phyloP scores from a whole-genome alignment of 2,113 vertebrate species.

The Capra hircus region DNA sequence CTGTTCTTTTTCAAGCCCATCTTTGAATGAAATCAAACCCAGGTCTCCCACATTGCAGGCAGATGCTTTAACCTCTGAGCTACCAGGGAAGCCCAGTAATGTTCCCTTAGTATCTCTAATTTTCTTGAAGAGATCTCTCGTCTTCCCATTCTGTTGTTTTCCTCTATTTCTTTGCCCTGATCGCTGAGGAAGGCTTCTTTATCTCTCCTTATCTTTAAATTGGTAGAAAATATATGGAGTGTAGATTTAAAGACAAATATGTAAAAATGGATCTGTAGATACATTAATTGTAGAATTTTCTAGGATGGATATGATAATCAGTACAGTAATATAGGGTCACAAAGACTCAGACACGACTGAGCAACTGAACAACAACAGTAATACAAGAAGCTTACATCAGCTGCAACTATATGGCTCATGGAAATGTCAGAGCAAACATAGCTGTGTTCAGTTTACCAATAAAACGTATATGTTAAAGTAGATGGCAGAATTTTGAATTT shows the following conservation, averaged over 20 bases:
- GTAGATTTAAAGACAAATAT: not conserved
- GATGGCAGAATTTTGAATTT: not conserved
- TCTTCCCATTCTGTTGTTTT: too few relatives aligned
- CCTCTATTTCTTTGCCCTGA: too few relatives aligned
- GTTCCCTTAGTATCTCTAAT: too few relatives aligned
- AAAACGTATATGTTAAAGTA: not conserved
- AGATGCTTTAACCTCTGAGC: too few relatives aligned
- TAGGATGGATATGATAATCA: not conserved
- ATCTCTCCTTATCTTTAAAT: not conserved
- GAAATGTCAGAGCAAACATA: not conserved
- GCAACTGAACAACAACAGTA: fast-evolving
- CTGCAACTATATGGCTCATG: not conserved
- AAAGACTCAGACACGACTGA: not conserved
- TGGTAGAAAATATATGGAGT: not conserved
- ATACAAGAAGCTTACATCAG: not conserved
- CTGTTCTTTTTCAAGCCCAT: too few relatives aligned
- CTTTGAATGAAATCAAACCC: too few relatives aligned
- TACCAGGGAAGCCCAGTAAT: too few relatives aligned
- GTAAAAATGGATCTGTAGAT: not conserved
- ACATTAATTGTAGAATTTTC: not conserved
- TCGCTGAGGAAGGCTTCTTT: too few relatives aligned
- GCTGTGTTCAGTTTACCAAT: not conserved
- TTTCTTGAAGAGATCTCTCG: too few relatives aligned
- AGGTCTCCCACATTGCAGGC: too few relatives aligned
- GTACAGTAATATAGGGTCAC: not conserved